A percentile compares a stretch with the other conserved stretches of the same genome.
These are phyloP conservation scores for Phortica magna DNA, from an alignment of 2,888 invertebrate species.

Conservation along the genomic window DNA sequence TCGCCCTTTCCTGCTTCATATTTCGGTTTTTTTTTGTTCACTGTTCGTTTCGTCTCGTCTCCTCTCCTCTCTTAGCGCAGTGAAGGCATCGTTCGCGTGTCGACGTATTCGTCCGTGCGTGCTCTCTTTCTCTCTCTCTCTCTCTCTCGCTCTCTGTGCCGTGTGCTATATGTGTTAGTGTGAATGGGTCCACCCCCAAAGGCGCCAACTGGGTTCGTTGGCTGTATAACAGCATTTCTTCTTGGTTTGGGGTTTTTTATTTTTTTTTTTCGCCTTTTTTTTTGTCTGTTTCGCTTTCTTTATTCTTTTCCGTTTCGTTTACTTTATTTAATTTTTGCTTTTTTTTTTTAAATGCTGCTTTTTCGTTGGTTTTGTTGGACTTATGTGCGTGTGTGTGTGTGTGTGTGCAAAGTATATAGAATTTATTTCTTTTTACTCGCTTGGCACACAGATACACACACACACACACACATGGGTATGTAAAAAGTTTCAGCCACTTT, in stretches of 20 bases:
- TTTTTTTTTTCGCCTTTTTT: constrained; percentile 4
- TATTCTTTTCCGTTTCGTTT: neutral
- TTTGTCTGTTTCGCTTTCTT: neutral
- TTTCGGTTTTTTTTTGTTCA: neutral
- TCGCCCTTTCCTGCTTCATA: neutral
- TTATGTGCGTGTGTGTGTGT: neutral
- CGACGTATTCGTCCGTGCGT: constrained; percentile 11
- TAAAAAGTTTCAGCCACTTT: neutral
- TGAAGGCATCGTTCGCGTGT: neutral
- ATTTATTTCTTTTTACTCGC: neutral
- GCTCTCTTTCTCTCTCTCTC: neutral
- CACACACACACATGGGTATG: neutral
- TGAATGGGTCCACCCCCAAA: constrained; percentile 23
- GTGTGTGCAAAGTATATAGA: constrained; percentile 7
- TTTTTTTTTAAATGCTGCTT: neutral
- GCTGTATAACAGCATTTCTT: constrained; percentile 18
- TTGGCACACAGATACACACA: neutral
- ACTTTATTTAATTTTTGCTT: neutral
- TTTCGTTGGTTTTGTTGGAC: neutral
- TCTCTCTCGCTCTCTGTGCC: neutral
- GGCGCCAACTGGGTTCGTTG: constrained; percentile 18
- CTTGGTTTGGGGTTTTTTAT: constrained; percentile 14
- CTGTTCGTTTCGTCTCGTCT: neutral
- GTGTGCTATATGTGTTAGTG: neutral
- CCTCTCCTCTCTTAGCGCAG: neutral